Conservation (phyloP, 2,888 invertebrate species). For the Heliothis peltigera region DNA sequence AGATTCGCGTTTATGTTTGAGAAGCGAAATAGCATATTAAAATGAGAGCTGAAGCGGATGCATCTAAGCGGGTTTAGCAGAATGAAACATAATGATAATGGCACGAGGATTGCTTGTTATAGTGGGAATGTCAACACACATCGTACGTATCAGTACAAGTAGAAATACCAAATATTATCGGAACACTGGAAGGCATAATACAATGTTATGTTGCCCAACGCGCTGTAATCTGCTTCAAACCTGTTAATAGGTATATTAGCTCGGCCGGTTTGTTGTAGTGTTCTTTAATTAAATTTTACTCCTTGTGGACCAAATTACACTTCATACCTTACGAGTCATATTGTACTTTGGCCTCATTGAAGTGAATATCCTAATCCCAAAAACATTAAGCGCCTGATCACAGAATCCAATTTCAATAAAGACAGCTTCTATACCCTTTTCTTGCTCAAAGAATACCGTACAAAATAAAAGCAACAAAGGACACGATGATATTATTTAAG, state of each 20-base stretch:
- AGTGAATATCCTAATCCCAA: conserved; percentile 36
- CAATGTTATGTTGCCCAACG: background rate
- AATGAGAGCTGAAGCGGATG: conserved; percentile 30
- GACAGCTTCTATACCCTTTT: conserved; percentile 45
- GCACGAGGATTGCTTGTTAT: conserved; percentile 13
- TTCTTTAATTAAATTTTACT: background rate
- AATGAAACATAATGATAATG: conserved; percentile 20
- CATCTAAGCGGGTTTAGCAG: conserved; percentile 24
- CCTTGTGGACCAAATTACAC: background rate
- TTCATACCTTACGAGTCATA: background rate
- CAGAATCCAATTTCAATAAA: conserved; percentile 50
- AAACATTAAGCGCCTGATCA: conserved; percentile 42
- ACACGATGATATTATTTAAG: conserved; percentile 60
- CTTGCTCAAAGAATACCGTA: conserved; percentile 44
- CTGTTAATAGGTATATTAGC: background rate
- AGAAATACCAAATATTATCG: conserved; percentile 21
- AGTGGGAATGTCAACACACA: conserved; percentile 11
- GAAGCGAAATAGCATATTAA: conserved; percentile 35
- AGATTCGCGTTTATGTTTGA: conserved; percentile 43
- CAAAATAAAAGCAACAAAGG: conserved; percentile 63
- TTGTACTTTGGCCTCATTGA: background rate
- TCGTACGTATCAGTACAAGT: conserved; percentile 3
- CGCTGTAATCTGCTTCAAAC: background rate
- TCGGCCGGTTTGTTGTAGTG: background rate
- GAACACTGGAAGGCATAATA: background rate